These are phyloP conservation scores for Leptestheria dahalacensis DNA, from an alignment of 1,140 invertebrate species.

Conservation along the genomic window DNA sequence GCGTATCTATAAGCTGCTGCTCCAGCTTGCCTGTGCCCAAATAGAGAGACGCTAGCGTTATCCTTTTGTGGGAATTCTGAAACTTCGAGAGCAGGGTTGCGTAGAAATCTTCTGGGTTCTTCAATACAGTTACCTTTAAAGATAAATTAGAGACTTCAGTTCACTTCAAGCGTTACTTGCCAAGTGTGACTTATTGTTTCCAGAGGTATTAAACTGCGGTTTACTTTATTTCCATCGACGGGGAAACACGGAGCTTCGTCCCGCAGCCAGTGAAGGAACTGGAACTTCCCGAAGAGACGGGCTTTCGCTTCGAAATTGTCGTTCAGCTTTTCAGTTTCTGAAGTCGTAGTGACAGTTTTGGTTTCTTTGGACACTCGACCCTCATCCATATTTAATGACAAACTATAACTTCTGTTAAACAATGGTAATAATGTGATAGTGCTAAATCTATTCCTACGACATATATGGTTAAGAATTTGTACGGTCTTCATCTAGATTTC, in stretches of 20 bases:
- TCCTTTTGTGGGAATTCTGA: constrained; percentile 38
- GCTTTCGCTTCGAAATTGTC: neutral
- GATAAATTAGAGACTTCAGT: neutral
- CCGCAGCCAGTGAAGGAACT: constrained; percentile 40
- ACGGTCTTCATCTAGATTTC: too few relatives aligned
- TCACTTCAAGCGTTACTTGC: too few relatives aligned
- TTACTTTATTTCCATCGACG: constrained; percentile 43
- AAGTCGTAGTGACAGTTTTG: neutral
- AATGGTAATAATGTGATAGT: too few relatives aligned
- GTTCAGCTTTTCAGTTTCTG: neutral
- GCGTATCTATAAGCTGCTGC: constrained; percentile 45
- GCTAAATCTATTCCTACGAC: too few relatives aligned
- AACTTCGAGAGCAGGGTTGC: constrained; percentile 1
- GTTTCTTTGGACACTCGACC: neutral
- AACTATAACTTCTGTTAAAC: too few relatives aligned
- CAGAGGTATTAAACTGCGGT: neutral
- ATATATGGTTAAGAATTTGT: too few relatives aligned
- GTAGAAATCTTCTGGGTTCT: neutral
- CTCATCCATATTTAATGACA: too few relatives aligned
- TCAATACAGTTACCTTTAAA: neutral
- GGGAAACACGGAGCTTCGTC: constrained; percentile 53
- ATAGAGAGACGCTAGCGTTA: constrained; percentile 83
- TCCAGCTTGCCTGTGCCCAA: constrained; percentile 80
- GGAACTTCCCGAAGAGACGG: constrained; percentile 3
- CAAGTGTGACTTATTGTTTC: neutral